Percentiles rank a stretch among this genome's conserved stretches.
phyloP scores from a whole-genome alignment of 2,797 vertebrate species.

The Notolabrus celidotus region DNA sequence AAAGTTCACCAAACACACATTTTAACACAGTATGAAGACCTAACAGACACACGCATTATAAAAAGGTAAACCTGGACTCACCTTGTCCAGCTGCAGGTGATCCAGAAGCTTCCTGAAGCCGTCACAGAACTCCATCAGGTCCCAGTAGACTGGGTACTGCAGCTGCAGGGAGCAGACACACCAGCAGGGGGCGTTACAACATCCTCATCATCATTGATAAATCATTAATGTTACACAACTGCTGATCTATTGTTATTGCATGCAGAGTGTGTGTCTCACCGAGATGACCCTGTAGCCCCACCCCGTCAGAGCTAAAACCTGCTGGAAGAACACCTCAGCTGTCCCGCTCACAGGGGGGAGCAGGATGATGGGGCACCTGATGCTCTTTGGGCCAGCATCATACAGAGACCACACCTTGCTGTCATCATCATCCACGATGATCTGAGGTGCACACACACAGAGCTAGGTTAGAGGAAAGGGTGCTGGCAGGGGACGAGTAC shows the following conservation, averaged over 20 bases:
- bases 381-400: slow-evolving; percentile 94
- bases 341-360: slow-evolving; percentile 98
- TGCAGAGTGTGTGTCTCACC: slow-evolving; percentile 77
- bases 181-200: not conserved
- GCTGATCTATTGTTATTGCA: not conserved
- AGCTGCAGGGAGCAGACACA: slow-evolving; percentile 82
- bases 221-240: no score
- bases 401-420: slow-evolving; percentile 99
- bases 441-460: slow-evolving; percentile 77
- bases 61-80: slow-evolving; percentile 61
- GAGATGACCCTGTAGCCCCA: slow-evolving; percentile 99
- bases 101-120: slow-evolving; percentile 98
- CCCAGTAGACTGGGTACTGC: slow-evolving; percentile 99
- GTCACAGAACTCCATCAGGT: slow-evolving; percentile 97
- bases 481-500: no score
- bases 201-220: not conserved
- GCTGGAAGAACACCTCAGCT: slow-evolving; percentile 98
- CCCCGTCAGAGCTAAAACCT: slow-evolving; percentile 94
- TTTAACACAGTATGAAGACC: not conserved
- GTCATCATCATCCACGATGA: slow-evolving; percentile 98
- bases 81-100: slow-evolving; percentile 97
- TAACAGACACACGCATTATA: not conserved
- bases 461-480: no score
- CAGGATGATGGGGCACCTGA: slow-evolving; percentile 96
- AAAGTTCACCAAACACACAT: no score